Evolutionary conservation across 2,888 invertebrate genomes (phyloP), one percentile per base, ranked within the genome.

Genomic region (Leptopilina myrica): DNA sequence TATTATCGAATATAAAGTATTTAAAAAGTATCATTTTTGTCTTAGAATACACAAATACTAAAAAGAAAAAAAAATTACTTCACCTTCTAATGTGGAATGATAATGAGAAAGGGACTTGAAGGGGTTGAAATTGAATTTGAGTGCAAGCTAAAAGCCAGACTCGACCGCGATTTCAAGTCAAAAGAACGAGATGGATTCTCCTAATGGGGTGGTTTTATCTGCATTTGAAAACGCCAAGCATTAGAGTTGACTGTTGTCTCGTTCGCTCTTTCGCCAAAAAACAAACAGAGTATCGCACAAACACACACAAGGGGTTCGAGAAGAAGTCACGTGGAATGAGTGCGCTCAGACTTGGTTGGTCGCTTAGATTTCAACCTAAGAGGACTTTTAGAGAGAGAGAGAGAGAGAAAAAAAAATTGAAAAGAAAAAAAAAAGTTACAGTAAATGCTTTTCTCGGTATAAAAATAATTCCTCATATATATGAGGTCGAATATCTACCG

Each of bases 251-350:
- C 65, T 40, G 66, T 20, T 15, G 66, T 67, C 46, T 46, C 33
- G 11, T 62, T 67, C 77, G 76, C 59, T 80, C 76, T 80, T 80
- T 77, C 79, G 78, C 66, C 46, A 81, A 64, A 67, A 46, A n/a
- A 67, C 46, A 43, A 67, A 67, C 43, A 67, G 43, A n/a, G 43
- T 43, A 33, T 33, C 33, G 33, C 33, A 33, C 15, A 1, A 53
- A 65, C 20, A 20, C 33, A 5, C 33, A 33, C 15, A 1, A 53
- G 64, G 77, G 85, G 84, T n/a, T n/a, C n/a, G n/a, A n/a, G n/a
- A n/a, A 75, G 62, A 82, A 85, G 76, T 76, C 83, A 85, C 77
- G 85, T 79, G 86, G 85, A 85, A 85, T 84, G 84, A 85, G 81
- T 80, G 78, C 76, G 33, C 33, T 33, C 33, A 33, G 33, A 33